phyloP scores from a whole-genome alignment of 1,140 invertebrate species.

The Macrosteles quadrilineatus region DNA sequence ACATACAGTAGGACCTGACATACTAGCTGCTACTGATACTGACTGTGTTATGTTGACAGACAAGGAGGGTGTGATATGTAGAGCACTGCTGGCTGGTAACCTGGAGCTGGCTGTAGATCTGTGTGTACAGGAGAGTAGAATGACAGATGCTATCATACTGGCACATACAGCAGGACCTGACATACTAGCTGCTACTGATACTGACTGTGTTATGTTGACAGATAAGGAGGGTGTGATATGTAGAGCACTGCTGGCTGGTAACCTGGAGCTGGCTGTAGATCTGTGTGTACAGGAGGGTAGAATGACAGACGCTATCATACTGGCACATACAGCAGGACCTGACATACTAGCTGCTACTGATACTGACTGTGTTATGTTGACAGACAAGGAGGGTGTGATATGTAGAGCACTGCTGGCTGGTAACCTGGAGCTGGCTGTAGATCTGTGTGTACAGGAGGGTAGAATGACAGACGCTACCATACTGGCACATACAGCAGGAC shows the following conservation, averaged over 20 bases:
- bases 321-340: slow-evolving; percentile 77
- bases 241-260: slow-evolving; percentile 85
- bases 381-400: slow-evolving; percentile 75
- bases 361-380: too few species aligned
- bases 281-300: slow-evolving; percentile 78
- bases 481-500: too few species aligned
- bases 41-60: too few species aligned
- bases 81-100: slow-evolving; percentile 86
- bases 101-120: slow-evolving; percentile 87
- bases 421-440: slow-evolving; percentile 85
- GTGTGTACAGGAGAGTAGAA: slow-evolving; percentile 75
- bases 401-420: slow-evolving; percentile 87
- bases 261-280: slow-evolving; percentile 86
- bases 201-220: too few species aligned
- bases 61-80: slow-evolving; percentile 75
- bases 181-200: too few species aligned
- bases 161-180: slow-evolving; percentile 79
- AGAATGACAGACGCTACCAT: slow-evolving; percentile 84
- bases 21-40: too few species aligned
- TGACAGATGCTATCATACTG: too few species aligned
- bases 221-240: slow-evolving; percentile 77
- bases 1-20: slow-evolving; percentile 75
- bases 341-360: slow-evolving; percentile 76
- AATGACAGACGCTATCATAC: slow-evolving; percentile 83
- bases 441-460: slow-evolving; percentile 79